A percentile compares a stretch with the other conserved stretches of the same genome.
These are phyloP conservation scores for Taxidea taxus DNA, from an alignment of 2,113 vertebrate species.

Conservation along the genomic window DNA sequence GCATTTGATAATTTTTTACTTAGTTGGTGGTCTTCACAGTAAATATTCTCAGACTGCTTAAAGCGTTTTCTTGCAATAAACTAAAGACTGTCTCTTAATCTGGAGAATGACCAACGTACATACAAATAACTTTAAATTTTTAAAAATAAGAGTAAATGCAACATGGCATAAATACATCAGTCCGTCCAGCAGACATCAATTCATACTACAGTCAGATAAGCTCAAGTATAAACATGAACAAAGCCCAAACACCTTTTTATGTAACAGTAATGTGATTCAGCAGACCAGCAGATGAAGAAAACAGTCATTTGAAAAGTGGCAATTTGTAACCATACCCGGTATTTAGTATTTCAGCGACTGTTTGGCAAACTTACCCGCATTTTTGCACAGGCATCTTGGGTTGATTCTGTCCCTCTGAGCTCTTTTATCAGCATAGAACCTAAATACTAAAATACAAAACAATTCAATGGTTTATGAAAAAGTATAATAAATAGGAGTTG, in stretches of 20 bases:
- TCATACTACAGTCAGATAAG: slow-evolving; percentile 15
- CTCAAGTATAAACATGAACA: background rate
- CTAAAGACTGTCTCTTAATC: background rate
- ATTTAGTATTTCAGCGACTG: background rate
- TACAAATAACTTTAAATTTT: slow-evolving; percentile 8
- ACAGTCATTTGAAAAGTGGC: slow-evolving; percentile 56
- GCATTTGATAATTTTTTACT: slow-evolving; percentile 14
- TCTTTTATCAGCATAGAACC: slow-evolving; percentile 99
- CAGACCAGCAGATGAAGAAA: slow-evolving; percentile 43
- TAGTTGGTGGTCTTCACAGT: background rate
- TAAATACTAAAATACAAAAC: slow-evolving; percentile 91
- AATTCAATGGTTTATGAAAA: slow-evolving; percentile 49
- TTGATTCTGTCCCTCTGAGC: slow-evolving; percentile 97
- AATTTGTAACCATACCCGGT: slow-evolving; percentile 42
- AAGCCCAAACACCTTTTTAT: slow-evolving; percentile 45
- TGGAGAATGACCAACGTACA: background rate
- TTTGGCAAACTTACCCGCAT: slow-evolving; percentile 93
- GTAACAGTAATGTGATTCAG: slow-evolving; percentile 46
- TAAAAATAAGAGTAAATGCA: slow-evolving; percentile 51
- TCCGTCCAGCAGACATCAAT: background rate
- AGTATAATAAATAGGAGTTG: background rate
- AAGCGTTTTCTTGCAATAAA: slow-evolving; percentile 37
- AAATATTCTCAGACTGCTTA: slow-evolving; percentile 36
- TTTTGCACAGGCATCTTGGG: slow-evolving; percentile 98
- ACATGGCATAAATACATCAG: background rate